A percentile compares a stretch with the other conserved stretches of the same genome.
phyloP scores from a whole-genome alignment of 2,888 invertebrate species.

The Sminthurinus aureus region DNA sequence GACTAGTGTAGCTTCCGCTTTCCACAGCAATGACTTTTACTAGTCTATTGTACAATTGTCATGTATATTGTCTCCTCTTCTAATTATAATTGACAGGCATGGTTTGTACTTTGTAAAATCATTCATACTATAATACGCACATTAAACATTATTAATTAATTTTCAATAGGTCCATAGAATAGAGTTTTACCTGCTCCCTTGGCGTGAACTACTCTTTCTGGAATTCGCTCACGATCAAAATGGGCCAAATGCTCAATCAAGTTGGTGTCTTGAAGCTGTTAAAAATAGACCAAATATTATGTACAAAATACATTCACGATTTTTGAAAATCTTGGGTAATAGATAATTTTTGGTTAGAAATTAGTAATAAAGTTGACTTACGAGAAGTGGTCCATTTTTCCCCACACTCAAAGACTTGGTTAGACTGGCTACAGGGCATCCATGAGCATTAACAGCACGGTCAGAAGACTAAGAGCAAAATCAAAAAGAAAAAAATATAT shows the following conservation, averaged over 20 bases:
- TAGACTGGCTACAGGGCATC: conserved; percentile 49
- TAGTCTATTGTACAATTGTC: too few relatives aligned
- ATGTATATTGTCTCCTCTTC: too few relatives aligned
- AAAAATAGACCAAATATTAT: neutral
- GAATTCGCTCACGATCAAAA: conserved; percentile 91
- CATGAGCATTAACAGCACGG: conserved; percentile 48
- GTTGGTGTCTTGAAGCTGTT: conserved; percentile 77
- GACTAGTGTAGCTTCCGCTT: too few relatives aligned
- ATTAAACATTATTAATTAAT: too few relatives aligned
- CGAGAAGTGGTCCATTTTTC: conserved; percentile 81
- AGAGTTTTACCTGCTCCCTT: conserved; percentile 80
- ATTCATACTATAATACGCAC: too few relatives aligned
- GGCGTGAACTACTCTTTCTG: conserved; percentile 95
- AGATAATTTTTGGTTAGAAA: neutral
- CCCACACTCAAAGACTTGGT: conserved; percentile 75
- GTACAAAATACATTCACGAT: neutral
- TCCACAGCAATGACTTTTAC: too few relatives aligned
- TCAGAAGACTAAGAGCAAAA: conserved; percentile 42
- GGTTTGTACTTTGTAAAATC: too few relatives aligned
- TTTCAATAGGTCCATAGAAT: too few relatives aligned
- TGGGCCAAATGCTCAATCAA: conserved; percentile 81
- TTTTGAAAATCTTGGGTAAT: too few relatives aligned
- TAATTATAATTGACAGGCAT: too few relatives aligned
- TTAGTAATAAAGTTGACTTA: conserved; percentile 63
- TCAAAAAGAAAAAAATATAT: too few relatives aligned